These are phyloP conservation scores for Capreolus pygargus DNA, from an alignment of 2,113 vertebrate species.

Conservation along the genomic window DNA sequence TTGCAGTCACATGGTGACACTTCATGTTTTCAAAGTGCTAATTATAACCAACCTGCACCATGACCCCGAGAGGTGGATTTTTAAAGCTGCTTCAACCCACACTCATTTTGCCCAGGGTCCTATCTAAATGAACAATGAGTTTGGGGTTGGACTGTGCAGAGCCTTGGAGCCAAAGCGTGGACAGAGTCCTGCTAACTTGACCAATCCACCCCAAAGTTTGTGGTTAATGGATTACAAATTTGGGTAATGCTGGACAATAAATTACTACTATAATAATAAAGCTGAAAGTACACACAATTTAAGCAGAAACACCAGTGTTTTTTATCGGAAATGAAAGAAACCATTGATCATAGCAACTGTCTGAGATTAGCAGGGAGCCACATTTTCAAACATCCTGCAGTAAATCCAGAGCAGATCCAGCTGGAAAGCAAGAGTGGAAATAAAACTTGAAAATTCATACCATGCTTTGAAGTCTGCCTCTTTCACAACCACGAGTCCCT, in stretches of 20 bases:
- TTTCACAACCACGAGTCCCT: constrained; percentile 59
- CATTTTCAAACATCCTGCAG: constrained; percentile 85
- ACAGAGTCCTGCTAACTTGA: constrained; percentile 54
- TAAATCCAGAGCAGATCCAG: constrained; percentile 83
- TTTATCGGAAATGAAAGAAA: constrained; percentile 78
- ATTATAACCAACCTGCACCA: not conserved
- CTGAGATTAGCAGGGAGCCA: constrained; percentile 81
- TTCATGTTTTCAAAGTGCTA: constrained; percentile 22
- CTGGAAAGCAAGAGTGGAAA: constrained; percentile 79
- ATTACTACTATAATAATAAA: constrained; percentile 83
- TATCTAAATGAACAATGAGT: not conserved
- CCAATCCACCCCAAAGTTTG: constrained; percentile 64
- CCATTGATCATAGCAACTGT: constrained; percentile 81
- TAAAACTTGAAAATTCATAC: constrained; percentile 69
- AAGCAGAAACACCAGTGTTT: constrained; percentile 81
- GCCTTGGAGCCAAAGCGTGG: not conserved
- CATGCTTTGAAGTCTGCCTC: constrained; percentile 64
- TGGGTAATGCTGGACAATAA: constrained; percentile 77
- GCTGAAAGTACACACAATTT: constrained; percentile 80
- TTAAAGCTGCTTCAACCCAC: not conserved
- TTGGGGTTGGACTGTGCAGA: not conserved
- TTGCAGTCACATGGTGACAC: constrained; percentile 14
- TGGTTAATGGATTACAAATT: constrained; percentile 77
- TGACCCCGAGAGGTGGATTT: not conserved
- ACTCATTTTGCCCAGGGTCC: not conserved